phyloP scores from a whole-genome alignment of 2,797 vertebrate genomes.

The Onychomys leucogaster region DNA sequence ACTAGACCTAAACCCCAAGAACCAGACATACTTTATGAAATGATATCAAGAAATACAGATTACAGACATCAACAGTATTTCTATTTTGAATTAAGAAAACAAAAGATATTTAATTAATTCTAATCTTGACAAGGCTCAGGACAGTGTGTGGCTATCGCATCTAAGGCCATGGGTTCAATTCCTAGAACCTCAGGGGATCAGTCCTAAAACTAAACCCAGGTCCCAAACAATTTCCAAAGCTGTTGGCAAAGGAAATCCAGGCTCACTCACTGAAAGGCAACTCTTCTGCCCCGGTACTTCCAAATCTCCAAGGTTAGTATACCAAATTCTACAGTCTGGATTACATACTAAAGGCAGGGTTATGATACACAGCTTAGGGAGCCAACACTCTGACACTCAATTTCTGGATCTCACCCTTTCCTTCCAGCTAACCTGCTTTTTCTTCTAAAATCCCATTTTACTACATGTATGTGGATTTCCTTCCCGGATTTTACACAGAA shows the following conservation, averaged over 20 bases:
- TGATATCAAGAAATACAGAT: neutral
- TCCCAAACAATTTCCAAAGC: neutral
- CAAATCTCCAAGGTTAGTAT: neutral
- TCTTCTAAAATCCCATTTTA: neutral
- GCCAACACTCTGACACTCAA: neutral
- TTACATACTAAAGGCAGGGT: too few relatives aligned
- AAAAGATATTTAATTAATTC: slow-evolving; percentile 4
- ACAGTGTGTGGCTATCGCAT: neutral
- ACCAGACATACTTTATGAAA: neutral
- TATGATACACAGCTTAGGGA: neutral
- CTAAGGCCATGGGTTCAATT: neutral
- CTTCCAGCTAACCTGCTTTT: neutral
- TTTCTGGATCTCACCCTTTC: neutral
- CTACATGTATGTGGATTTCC: neutral
- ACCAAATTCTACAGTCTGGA: neutral
- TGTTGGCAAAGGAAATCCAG: neutral
- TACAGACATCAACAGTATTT: neutral
- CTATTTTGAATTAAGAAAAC: neutral
- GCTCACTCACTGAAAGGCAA: neutral
- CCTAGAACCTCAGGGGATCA: neutral
- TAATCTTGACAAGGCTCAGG: neutral
- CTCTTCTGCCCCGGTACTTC: neutral
- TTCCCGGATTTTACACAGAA: neutral
- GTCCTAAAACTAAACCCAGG: neutral
- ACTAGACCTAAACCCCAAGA: neutral